These are phyloP conservation scores for Hafferia zeledoni DNA, from an alignment of 2,797 vertebrate genomes.

Conservation along the genomic window DNA sequence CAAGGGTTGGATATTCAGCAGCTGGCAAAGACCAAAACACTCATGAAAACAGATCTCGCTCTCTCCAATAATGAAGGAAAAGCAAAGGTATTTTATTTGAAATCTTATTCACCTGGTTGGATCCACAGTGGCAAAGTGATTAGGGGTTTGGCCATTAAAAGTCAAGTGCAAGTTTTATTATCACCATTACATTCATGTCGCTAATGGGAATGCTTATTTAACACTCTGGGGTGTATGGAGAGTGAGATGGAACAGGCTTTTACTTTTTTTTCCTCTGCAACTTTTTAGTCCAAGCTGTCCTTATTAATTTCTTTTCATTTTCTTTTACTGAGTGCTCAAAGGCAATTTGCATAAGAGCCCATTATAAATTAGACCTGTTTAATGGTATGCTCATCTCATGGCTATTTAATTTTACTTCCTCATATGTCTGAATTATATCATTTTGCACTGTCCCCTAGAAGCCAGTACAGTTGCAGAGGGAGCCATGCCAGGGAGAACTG, in stretches of 20 bases:
- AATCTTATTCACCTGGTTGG: background rate
- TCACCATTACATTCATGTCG: background rate
- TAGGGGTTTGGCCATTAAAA: background rate
- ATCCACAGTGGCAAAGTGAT: background rate
- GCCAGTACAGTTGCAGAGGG: background rate
- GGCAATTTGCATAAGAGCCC: conserved; percentile 62
- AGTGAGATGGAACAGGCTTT: background rate
- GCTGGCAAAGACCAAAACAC: background rate
- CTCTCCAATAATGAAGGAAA: background rate
- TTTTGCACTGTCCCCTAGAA: conserved; percentile 37
- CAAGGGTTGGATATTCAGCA: fast-evolving
- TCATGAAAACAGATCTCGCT: background rate
- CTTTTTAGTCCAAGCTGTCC: conserved; percentile 1
- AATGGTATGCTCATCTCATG: conserved; percentile 57
- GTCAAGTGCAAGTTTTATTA: background rate
- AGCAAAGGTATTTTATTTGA: background rate
- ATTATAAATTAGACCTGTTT: conserved; percentile 59
- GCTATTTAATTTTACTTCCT: conserved; percentile 60
- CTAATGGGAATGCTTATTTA: conserved; percentile 20
- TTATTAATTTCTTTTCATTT: conserved; percentile 65
- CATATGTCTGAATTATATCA: conserved; percentile 40
- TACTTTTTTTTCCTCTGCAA: background rate
- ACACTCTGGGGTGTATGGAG: background rate
- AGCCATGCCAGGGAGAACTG: background rate
- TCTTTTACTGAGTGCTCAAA: conserved; percentile 56